phyloP scores from a whole-genome alignment of 2,888 invertebrate species.

The Pterostichus madidus region DNA sequence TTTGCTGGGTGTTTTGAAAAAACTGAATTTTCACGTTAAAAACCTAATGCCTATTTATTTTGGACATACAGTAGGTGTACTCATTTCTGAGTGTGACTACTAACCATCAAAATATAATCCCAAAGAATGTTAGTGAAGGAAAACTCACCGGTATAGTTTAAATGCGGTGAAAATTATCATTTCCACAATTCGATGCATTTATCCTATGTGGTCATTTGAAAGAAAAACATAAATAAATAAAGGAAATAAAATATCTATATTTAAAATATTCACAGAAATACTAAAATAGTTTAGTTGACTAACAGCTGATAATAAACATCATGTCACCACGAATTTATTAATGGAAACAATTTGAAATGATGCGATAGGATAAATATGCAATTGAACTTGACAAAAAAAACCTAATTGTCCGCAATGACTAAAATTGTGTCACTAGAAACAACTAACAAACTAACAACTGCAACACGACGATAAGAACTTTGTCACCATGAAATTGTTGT shows the following conservation, averaged over 20 bases:
- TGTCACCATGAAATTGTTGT: conserved; percentile 29
- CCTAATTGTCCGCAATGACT: conserved; percentile 34
- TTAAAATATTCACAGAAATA: not conserved
- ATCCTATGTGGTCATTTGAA: no score
- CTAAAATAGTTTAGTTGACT: conserved; percentile 14
- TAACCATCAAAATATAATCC: no score
- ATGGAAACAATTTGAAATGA: conserved; percentile 28
- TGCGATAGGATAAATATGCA: conserved; percentile 32
- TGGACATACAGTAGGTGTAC: no score
- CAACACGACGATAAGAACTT: conserved; percentile 21
- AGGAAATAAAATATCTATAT: not conserved
- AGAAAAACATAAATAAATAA: not conserved
- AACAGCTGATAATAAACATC: conserved; percentile 30
- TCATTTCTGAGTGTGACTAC: no score
- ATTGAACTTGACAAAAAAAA: conserved; percentile 39
- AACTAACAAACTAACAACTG: conserved; percentile 10
- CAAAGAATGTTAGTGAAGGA: no score
- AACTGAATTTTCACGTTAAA: no score
- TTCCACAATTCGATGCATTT: no score
- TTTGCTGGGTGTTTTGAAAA: no score
- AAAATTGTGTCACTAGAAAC: conserved; percentile 39
- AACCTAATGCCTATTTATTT: no score
- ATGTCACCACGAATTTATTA: not conserved
- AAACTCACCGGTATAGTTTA: no score
- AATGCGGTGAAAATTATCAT: no score